A percentile compares a stretch with the other conserved stretches of the same genome.
These are phyloP conservation scores for Macquaria australasica DNA, from an alignment of 2,113 vertebrate genomes.

Conservation along the genomic window DNA sequence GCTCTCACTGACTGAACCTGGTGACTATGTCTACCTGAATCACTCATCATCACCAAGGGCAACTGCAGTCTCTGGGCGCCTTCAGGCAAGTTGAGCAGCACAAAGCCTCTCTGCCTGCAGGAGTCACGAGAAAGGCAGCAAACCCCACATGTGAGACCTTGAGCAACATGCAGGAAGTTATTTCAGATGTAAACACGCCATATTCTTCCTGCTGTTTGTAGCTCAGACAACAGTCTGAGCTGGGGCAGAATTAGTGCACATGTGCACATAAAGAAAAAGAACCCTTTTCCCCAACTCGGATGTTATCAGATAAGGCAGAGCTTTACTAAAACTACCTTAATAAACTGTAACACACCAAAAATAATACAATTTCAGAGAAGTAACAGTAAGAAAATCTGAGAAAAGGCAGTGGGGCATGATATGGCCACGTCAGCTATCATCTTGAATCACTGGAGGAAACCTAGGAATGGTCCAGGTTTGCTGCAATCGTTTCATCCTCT, in stretches of 20 bases:
- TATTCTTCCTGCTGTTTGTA: constrained; percentile 43
- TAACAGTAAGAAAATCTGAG: neutral
- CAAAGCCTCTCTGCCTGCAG: constrained; percentile 16
- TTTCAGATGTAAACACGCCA: constrained; percentile 46
- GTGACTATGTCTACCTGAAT: constrained; percentile 17
- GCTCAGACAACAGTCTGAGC: constrained; percentile 1
- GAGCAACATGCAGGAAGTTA: constrained; percentile 57
- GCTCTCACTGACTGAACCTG: neutral
- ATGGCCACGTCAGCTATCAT: neutral
- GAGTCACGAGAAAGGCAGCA: constrained; percentile 24
- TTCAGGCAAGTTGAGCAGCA: neutral
- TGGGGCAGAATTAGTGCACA: neutral
- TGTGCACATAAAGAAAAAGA: neutral
- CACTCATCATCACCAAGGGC: constrained; percentile 9
- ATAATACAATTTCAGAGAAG: neutral
- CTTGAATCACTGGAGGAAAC: neutral
- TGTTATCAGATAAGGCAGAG: neutral
- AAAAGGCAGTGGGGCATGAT: neutral
- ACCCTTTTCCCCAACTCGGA: neutral
- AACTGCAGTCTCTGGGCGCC: constrained; percentile 9
- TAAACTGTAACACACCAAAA: neutral
- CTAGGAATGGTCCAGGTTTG: neutral
- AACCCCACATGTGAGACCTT: constrained; percentile 44
- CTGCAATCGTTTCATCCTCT: constrained; percentile 25
- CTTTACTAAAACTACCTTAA: neutral